These are phyloP conservation scores for Taenioides sp. DNA, from an alignment of 2,797 vertebrate genomes.

Conservation along the genomic window DNA sequence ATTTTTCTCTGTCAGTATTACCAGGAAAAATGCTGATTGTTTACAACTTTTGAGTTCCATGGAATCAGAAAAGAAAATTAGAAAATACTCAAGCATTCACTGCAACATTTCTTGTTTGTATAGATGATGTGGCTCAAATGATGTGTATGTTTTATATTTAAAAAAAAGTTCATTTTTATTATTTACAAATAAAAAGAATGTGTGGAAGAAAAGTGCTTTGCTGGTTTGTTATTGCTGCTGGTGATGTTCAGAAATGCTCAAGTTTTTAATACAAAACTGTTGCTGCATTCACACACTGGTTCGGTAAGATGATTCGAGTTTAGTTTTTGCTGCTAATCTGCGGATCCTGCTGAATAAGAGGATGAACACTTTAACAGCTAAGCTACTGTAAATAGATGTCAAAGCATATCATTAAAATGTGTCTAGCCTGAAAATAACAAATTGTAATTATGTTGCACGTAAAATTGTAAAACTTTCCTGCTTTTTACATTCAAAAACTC, in stretches of 20 bases:
- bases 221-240: neutral
- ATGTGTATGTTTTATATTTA: conserved; percentile 85
- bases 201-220: conserved; percentile 72
- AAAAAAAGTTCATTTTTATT: conserved; percentile 81
- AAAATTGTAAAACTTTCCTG: too few species aligned
- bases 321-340: too few species aligned
- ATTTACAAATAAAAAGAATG: conserved; percentile 87
- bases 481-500: too few species aligned
- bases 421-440: too few species aligned
- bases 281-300: too few species aligned
- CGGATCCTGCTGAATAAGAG: too few species aligned
- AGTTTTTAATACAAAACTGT: too few species aligned
- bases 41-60: conserved; percentile 84
- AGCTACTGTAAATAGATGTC: too few species aligned
- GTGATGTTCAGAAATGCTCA: neutral
- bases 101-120: conserved; percentile 84
- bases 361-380: too few species aligned
- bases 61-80: conserved; percentile 67
- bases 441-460: too few species aligned
- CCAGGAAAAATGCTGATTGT: conserved; percentile 76
- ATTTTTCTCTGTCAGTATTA: conserved; percentile 77
- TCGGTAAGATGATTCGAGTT: too few species aligned
- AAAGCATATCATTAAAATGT: too few species aligned
- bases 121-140: conserved; percentile 84
- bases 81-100: conserved; percentile 77